These are phyloP conservation scores for Aulostomus chinensis DNA, from an alignment of 2,797 vertebrate genomes.

Conservation along the genomic window DNA sequence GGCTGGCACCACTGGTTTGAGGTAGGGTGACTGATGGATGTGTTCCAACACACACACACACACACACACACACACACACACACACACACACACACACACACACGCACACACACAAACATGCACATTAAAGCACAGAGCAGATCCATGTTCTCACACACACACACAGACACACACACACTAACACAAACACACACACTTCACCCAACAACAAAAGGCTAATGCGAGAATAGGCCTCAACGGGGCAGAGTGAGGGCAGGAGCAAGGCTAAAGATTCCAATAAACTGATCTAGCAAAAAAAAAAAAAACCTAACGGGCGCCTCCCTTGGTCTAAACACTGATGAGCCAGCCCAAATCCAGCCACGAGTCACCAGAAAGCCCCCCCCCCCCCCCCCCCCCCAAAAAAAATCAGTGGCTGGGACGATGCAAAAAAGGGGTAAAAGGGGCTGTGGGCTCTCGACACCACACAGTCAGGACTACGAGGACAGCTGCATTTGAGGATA, in stretches of 20 bases:
- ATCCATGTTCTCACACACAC: constrained; percentile 16
- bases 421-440: constrained; percentile 25
- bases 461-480: constrained; percentile 64
- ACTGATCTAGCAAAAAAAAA: background rate
- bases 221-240: constrained; percentile 63
- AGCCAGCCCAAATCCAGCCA: constrained; percentile 79
- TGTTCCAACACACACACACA: constrained; percentile 60
- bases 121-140: constrained; percentile 47
- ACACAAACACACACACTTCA: constrained; percentile 31
- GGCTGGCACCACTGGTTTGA: constrained; percentile 84
- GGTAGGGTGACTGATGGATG: constrained; percentile 82
- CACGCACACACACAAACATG: too few species aligned
- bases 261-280: constrained; percentile 63
- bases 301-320: constrained; percentile 4
- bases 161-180: constrained; percentile 5
- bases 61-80: constrained; percentile 9
- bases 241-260: constrained; percentile 63
- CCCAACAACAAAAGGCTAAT: constrained; percentile 58
- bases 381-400: too few species aligned
- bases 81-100: constrained; percentile 12
- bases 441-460: constrained; percentile 52
- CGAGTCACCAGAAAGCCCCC: constrained; percentile 68
- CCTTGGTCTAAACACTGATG: constrained; percentile 62
- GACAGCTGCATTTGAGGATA: constrained; percentile 86
- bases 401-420: constrained; percentile 63